Evolutionary conservation across 2,113 vertebrate genomes (phyloP).

Genomic region (Syngnathoides biaculeatus): DNA sequence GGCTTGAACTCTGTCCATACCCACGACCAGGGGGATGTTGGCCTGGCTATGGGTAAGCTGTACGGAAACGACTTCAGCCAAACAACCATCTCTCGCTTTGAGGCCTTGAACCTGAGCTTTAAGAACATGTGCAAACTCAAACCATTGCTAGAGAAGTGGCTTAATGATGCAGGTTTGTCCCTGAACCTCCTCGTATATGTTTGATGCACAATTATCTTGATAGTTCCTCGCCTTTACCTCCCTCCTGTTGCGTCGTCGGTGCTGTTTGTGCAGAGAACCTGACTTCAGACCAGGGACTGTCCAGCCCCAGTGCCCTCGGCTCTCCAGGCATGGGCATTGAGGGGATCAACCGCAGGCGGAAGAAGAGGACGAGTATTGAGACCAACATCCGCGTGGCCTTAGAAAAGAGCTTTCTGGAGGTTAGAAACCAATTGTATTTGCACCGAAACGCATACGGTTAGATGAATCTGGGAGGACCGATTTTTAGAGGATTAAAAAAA

Average conservation of each 20-base stretch:
- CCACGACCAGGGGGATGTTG: conserved; percentile 87
- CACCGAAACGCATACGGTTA: neutral
- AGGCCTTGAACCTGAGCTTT: conserved; percentile 99
- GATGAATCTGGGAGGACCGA: neutral
- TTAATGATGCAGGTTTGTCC: conserved; percentile 96
- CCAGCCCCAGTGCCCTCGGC: conserved; percentile 92
- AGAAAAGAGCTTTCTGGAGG: conserved; percentile 99
- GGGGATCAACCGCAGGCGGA: conserved; percentile 96
- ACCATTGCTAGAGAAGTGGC: conserved; percentile 98
- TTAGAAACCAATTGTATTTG: conserved; percentile 58
- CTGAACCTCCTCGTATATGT: conserved; percentile 18
- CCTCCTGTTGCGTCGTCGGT: conserved; percentile 50
- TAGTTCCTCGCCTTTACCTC: conserved; percentile 74
- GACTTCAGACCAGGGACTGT: conserved; percentile 91
- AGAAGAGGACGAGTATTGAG: conserved; percentile 99
- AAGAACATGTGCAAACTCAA: conserved; percentile 99
- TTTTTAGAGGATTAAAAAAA: neutral
- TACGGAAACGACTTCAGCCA: conserved; percentile 99
- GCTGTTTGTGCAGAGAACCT: conserved; percentile 89
- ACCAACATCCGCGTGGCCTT: conserved; percentile 99
- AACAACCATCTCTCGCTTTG: conserved; percentile 99
- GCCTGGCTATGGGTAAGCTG: conserved; percentile 98
- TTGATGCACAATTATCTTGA: neutral
- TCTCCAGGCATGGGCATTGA: conserved; percentile 90
- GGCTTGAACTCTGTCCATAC: neutral